These are phyloP conservation scores for Teleogryllus occipitalis DNA, from an alignment of 1,140 invertebrate genomes.

Conservation along the genomic window DNA sequence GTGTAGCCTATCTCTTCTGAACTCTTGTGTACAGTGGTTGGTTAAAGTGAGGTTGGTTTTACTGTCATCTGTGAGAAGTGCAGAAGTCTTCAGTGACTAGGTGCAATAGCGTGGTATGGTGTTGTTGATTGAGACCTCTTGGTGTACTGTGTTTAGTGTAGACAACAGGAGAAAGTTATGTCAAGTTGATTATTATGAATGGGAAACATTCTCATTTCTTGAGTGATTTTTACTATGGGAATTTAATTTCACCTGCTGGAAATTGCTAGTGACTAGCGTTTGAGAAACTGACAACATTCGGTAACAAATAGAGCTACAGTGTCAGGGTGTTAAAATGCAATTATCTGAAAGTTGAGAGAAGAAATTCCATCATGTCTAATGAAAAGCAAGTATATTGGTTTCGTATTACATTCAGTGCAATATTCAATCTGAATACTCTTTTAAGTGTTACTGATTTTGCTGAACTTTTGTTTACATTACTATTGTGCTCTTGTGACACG, in stretches of 20 bases:
- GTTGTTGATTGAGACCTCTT: too few species aligned
- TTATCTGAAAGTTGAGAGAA: neutral
- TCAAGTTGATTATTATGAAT: too few species aligned
- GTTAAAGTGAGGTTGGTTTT: neutral
- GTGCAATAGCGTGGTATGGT: neutral
- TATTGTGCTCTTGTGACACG: too few species aligned
- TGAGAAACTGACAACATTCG: neutral
- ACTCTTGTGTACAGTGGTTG: neutral
- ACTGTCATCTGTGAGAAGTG: neutral
- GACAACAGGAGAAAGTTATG: too few species aligned
- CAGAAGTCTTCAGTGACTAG: neutral
- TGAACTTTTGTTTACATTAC: too few species aligned
- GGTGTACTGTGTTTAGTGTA: too few species aligned
- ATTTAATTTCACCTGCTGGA: too few species aligned
- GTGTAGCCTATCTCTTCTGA: neutral
- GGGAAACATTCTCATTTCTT: too few species aligned
- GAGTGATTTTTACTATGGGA: too few species aligned
- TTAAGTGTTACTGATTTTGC: neutral
- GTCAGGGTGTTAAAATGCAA: neutral
- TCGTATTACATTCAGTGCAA: neutral
- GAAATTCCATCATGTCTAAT: neutral
- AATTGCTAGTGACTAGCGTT: too few species aligned
- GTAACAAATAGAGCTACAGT: neutral
- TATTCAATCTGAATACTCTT: neutral
- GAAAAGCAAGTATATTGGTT: conserved; percentile 1